Evolutionary conservation across 2,888 invertebrate species (phyloP).

Genomic region (Himalopsyche tibetana): DNA sequence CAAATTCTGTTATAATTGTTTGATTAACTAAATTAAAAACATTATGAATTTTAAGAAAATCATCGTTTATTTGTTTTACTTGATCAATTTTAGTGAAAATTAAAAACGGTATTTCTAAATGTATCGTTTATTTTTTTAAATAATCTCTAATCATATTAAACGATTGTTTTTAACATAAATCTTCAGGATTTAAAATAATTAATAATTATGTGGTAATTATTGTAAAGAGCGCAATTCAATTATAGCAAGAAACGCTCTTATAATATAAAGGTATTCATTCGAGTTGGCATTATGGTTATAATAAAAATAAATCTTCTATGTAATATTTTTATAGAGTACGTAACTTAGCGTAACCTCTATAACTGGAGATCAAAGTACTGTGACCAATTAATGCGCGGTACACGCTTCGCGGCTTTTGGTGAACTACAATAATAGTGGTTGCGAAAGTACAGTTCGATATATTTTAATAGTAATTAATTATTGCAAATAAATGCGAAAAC

Average conservation of each 20-base stretch:
- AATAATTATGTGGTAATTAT: neutral
- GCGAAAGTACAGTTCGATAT: constrained; percentile 47
- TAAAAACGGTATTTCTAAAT: too few relatives aligned
- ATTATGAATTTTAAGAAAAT: too few relatives aligned
- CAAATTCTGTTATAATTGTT: too few relatives aligned
- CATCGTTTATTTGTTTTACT: too few relatives aligned
- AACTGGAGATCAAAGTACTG: constrained; percentile 62
- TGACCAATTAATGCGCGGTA: constrained; percentile 63
- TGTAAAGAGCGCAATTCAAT: neutral
- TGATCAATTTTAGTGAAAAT: too few relatives aligned
- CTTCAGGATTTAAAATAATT: neutral
- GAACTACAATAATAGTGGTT: neutral
- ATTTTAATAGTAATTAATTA: constrained; percentile 7
- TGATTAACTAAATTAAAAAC: too few relatives aligned
- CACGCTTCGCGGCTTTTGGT: constrained; percentile 56
- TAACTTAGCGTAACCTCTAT: constrained; percentile 57
- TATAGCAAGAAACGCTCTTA: constrained; percentile 14
- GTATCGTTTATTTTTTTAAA: too few relatives aligned
- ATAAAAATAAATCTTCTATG: constrained; percentile 59
- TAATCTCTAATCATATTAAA: too few relatives aligned
- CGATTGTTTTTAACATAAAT: too few relatives aligned
- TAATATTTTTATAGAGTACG: constrained; percentile 62
- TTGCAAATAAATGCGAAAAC: neutral
- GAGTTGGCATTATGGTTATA: constrained; percentile 6
- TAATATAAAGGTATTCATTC: neutral